Evolutionary conservation across 2,888 invertebrate genomes (phyloP).

Genomic region (Ametastegia equiseti): DNA sequence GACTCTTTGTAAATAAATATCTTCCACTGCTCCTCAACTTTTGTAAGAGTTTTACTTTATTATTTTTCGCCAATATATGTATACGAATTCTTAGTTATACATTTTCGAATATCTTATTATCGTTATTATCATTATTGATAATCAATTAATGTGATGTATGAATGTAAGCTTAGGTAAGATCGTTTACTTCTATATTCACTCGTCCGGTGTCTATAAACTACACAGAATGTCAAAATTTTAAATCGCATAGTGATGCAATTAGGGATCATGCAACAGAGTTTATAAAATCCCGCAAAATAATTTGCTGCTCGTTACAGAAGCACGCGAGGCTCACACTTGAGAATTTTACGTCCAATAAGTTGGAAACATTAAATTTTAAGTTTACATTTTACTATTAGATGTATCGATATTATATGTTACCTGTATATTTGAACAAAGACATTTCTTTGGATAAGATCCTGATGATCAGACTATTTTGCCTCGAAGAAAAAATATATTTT

Average conservation of each 20-base stretch:
- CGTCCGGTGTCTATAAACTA: background rate
- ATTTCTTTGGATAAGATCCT: background rate
- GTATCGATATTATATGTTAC: conserved; percentile 32
- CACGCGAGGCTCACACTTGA: background rate
- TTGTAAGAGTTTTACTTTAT: background rate
- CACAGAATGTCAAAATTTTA: background rate
- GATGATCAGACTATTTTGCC: conserved; percentile 14
- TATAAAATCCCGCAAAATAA: background rate
- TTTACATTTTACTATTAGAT: conserved; percentile 10
- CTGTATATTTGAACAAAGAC: conserved; percentile 22
- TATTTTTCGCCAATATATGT: too few species aligned
- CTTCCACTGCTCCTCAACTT: background rate
- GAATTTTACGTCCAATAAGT: background rate
- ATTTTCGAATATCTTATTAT: background rate
- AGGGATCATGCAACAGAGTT: background rate
- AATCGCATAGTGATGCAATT: background rate
- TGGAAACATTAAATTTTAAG: background rate
- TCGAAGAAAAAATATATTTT: conserved; percentile 20
- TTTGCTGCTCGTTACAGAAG: background rate
- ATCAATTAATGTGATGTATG: background rate
- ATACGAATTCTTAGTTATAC: too few species aligned
- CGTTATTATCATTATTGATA: background rate
- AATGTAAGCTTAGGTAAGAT: background rate
- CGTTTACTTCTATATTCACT: too few species aligned
- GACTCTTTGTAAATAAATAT: conserved; percentile 26